These are phyloP conservation scores for Cetonia aurata DNA, from an alignment of 2,888 invertebrate genomes.

Conservation along the genomic window DNA sequence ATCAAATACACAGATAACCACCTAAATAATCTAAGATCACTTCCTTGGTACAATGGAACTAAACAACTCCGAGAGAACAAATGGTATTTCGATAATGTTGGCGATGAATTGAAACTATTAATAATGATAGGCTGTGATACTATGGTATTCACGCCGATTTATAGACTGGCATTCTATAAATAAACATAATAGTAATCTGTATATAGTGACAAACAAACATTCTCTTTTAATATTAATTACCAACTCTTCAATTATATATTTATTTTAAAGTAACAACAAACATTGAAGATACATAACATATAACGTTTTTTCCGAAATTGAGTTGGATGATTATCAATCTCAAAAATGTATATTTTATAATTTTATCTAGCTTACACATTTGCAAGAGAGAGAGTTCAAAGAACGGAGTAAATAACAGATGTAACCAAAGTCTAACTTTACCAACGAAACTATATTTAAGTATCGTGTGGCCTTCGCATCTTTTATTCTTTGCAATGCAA, in stretches of 20 bases:
- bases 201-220: background rate
- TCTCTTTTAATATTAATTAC: too few relatives aligned
- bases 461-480: too few relatives aligned
- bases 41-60: constrained; percentile 21
- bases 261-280: background rate
- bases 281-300: too few relatives aligned
- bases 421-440: too few relatives aligned
- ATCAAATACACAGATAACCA: background rate
- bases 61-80: background rate
- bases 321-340: too few relatives aligned
- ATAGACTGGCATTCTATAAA: constrained; percentile 4
- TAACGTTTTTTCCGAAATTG: too few relatives aligned
- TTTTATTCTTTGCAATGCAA: too few relatives aligned
- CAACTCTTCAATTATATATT: constrained; percentile 5
- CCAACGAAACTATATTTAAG: too few relatives aligned
- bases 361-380: too few relatives aligned
- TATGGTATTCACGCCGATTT: background rate
- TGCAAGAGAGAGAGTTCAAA: too few relatives aligned
- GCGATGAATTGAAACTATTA: constrained; percentile 22
- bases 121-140: background rate
- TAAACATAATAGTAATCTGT: background rate
- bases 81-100: constrained; percentile 3
- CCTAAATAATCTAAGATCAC: constrained; percentile 15
- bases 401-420: too few relatives aligned
- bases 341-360: too few relatives aligned